Base-by-base conservation (phyloP, 2,113 vertebrate genomes). In the Pycnonotus jocosus region DNA sequence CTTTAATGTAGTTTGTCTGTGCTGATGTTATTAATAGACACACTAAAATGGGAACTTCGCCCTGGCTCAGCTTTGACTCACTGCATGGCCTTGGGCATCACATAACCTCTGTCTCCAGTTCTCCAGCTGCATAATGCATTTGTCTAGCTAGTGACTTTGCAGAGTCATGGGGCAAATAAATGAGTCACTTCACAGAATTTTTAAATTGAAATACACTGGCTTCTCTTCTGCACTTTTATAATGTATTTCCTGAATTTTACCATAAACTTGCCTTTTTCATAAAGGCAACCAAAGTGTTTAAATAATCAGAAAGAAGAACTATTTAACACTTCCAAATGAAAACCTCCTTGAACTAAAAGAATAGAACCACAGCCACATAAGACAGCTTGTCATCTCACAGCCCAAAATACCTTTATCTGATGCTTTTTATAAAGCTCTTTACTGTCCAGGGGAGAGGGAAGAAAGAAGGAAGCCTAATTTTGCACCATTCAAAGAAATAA, bases 11-110 rank as follows among this genome's bases (percentile, higher is more conserved):
- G 64, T 94, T 95, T 96, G 77, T 72, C 91, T 48, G 33, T 51
- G 64, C 68, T 93, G 44, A 38, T 88, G 90, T 93, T 94, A 95
- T 96, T 96, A 94, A 92, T 94, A 94, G 95, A 57, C 82, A 96
- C 38, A 58, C 60, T 94, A 90, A 93, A 96, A 94, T 25, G 68
- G 80, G 85, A 96, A 94, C 76, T 92, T 96, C 4, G 54, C 62
- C 85, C 92, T 83, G 85, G 90, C 85, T 96, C 93, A 74, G 88
- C 85, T 93, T 86, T 93, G 90, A 93, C 90, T 93, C 85, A 86
- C 48, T 96, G 90, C 62, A 96, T 94, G 88, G 95, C 95, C 92
- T 88, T 88, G 90, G 94, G 92, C 96, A 84, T 74, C 92, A 88
- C 87, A 96, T 96, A 96, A 96, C 93, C 92, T 96, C 96, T 94